These are phyloP conservation scores for Centruroides sculpturatus DNA, from an alignment of 1,140 invertebrate genomes.

Conservation along the genomic window DNA sequence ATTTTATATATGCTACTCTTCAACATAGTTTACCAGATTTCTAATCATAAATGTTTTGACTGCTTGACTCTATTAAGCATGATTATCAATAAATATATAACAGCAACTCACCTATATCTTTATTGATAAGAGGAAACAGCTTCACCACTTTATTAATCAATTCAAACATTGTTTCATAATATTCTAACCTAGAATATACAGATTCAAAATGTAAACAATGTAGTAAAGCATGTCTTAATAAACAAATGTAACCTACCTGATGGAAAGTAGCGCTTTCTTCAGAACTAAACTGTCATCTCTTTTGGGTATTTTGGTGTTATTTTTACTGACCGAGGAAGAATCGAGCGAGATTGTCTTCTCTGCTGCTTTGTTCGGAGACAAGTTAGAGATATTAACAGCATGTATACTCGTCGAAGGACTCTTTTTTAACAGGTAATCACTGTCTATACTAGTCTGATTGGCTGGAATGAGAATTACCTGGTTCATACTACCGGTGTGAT, in stretches of 20 bases:
- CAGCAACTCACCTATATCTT: constrained; percentile 26
- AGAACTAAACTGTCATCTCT: background rate
- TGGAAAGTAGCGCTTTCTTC: background rate
- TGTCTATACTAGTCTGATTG: background rate
- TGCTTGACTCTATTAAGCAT: too few relatives aligned
- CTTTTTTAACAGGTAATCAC: background rate
- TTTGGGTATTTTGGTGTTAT: constrained; percentile 2
- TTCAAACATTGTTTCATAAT: constrained; percentile 10
- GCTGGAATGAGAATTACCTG: constrained; percentile 2
- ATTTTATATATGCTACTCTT: too few relatives aligned
- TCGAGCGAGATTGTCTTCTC: background rate
- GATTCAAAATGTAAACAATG: background rate
- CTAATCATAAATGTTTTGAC: too few relatives aligned
- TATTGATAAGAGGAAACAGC: constrained; percentile 5
- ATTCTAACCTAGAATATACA: constrained; percentile 7
- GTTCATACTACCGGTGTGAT: background rate
- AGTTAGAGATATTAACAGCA: background rate
- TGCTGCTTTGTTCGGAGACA: background rate
- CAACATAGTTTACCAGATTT: too few relatives aligned
- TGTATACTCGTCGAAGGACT: background rate
- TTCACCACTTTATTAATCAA: constrained; percentile 10
- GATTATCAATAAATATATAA: constrained; percentile 12
- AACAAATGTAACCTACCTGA: background rate
- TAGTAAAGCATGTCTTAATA: background rate
- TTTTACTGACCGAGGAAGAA: background rate